These are phyloP conservation scores for Scylla paramamosain DNA, from an alignment of 1,140 invertebrate species.

Conservation along the genomic window DNA sequence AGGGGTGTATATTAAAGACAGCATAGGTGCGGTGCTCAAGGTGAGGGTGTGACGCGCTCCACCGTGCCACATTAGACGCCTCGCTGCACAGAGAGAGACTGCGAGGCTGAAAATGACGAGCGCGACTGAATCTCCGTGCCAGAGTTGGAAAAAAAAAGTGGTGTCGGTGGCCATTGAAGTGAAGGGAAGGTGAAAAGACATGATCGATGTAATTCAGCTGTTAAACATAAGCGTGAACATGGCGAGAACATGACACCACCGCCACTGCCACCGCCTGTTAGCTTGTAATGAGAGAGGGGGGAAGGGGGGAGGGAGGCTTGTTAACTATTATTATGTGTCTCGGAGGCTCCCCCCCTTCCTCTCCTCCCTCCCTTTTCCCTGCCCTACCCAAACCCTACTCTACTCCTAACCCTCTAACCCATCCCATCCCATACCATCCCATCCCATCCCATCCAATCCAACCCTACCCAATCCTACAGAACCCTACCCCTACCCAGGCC, in stretches of 20 bases:
- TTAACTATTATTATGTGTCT: slow-evolving; percentile 34
- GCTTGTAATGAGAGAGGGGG: neutral
- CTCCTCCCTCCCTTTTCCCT: neutral
- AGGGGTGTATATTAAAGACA: no score
- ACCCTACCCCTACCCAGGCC: no score
- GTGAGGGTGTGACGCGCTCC: no score
- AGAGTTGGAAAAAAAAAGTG: slow-evolving; percentile 13
- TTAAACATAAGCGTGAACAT: slow-evolving; percentile 57
- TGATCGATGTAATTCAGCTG: slow-evolving; percentile 73
- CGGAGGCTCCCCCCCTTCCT: neutral
- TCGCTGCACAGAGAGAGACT: neutral
- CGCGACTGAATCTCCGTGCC: slow-evolving; percentile 45
- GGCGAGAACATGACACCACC: slow-evolving; percentile 64
- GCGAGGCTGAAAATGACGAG: slow-evolving; percentile 57
- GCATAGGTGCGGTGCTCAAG: no score
- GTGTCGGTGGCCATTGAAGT: slow-evolving; percentile 64
- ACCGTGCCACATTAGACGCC: no score
- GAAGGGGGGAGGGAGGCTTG: neutral
- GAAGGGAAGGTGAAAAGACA: slow-evolving; percentile 67
- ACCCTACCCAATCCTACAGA: neutral
- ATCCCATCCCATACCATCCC: no score
- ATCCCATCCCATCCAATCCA: no score
- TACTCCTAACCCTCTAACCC: no score
- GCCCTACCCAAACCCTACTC: neutral
- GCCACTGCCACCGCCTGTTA: neutral